phyloP scores from a whole-genome alignment of 2,113 vertebrate genomes.

The Laticauda colubrina region DNA sequence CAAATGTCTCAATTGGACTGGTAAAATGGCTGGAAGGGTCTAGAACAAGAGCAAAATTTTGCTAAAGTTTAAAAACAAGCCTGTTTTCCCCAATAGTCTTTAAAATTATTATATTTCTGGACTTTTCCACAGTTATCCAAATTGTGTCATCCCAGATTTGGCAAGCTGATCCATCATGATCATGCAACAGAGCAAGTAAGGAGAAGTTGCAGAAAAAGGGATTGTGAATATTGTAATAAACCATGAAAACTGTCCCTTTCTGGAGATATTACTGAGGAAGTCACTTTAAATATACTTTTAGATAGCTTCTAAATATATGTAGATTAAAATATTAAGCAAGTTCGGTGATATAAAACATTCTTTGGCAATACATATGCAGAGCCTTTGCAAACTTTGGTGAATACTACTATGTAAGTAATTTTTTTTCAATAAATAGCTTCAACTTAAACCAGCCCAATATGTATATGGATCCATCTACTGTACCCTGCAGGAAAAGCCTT shows the following conservation, averaged over 20 bases:
- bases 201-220: not conserved
- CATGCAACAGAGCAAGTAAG: not conserved
- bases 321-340: not conserved
- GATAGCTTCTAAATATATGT: not conserved
- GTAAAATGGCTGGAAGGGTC: not conserved
- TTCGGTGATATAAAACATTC: not conserved
- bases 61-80: not conserved
- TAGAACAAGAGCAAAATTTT: not conserved
- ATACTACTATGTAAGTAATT: not conserved
- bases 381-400: not conserved
- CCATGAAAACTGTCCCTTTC: not conserved
- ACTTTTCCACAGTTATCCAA: not conserved
- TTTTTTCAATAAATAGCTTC: not conserved
- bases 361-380: not conserved
- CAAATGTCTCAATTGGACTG: not conserved
- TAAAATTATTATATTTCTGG: not conserved
- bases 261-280: not conserved
- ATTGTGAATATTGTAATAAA: not conserved
- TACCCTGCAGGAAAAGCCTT: not conserved
- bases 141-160: not conserved
- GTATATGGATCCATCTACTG: not conserved
- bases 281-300: not conserved
- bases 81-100: not conserved
- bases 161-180: not conserved
- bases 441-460: not conserved